Percentiles rank a stretch among this genome's conserved stretches.
Evolutionary conservation across 2,888 invertebrate genomes (phyloP).

Genomic region (Lasioglossum lativentre): DNA sequence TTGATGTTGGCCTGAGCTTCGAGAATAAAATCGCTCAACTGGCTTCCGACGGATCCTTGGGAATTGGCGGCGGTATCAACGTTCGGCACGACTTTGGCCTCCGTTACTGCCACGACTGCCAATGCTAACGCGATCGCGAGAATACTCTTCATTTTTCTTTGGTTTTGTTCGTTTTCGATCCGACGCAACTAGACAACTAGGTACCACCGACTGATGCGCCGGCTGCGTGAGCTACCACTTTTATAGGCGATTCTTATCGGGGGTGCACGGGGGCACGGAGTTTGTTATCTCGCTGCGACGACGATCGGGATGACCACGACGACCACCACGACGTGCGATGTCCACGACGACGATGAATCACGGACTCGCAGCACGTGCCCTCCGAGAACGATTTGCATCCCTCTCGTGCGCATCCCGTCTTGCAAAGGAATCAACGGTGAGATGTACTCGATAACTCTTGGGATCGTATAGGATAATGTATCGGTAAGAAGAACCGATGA

Average conservation of each 20-base stretch:
- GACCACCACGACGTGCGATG: background rate
- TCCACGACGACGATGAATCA: background rate
- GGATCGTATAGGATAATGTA: background rate
- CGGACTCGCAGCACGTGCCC: background rate
- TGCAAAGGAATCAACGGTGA: background rate
- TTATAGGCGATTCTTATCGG: constrained; percentile 79
- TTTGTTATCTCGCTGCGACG: constrained; percentile 62
- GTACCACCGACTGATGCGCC: constrained; percentile 69
- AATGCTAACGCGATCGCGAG: constrained; percentile 46
- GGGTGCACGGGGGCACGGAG: constrained; percentile 74
- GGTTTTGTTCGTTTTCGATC: background rate
- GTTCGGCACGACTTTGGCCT: constrained; percentile 54
- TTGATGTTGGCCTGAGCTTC: constrained; percentile 76
- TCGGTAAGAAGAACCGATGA: background rate
- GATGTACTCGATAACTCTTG: background rate
- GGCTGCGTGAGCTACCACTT: constrained; percentile 61
- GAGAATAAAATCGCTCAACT: constrained; percentile 70
- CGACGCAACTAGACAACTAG: constrained; percentile 55
- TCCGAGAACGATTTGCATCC: background rate
- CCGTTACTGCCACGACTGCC: constrained; percentile 31
- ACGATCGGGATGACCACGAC: constrained; percentile 12
- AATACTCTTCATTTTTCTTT: constrained; percentile 66
- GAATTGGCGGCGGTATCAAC: constrained; percentile 6
- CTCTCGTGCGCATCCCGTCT: background rate
- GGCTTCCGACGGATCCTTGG: constrained; percentile 44